Conservation (phyloP, 2,888 invertebrate species). For the Romanomermis culicivorax region DNA sequence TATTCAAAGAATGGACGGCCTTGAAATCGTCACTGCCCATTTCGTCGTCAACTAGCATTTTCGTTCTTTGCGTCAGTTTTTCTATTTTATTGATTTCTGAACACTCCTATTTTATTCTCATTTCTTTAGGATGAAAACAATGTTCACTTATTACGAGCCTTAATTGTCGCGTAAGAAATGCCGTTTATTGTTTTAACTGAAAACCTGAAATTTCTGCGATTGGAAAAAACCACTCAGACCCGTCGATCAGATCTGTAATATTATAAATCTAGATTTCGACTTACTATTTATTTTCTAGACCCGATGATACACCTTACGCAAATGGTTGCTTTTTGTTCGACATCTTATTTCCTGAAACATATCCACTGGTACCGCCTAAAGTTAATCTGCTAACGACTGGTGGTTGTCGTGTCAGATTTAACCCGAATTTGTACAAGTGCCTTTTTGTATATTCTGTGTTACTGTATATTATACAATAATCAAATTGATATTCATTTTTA, state of each 20-base stretch:
- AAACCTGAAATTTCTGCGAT: not conserved
- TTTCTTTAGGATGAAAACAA: constrained; percentile 11
- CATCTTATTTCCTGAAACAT: constrained; percentile 32
- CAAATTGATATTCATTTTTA: not conserved
- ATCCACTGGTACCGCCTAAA: constrained; percentile 32
- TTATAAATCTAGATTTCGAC: not conserved
- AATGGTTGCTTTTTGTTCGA: constrained; percentile 34
- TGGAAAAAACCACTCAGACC: too few relatives aligned
- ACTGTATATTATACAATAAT: too few relatives aligned
- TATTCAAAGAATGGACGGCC: constrained; percentile 20
- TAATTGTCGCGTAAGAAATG: constrained; percentile 16
- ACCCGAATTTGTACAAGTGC: constrained; percentile 32
- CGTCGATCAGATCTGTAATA: too few relatives aligned
- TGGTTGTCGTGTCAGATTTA: constrained; percentile 31
- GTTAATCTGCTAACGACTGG: constrained; percentile 33
- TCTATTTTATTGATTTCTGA: too few relatives aligned
- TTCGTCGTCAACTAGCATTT: constrained; percentile 21
- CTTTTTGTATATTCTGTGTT: not conserved
- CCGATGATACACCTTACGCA: constrained; percentile 24
- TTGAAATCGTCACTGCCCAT: constrained; percentile 22
- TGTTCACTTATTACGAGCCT: constrained; percentile 15
- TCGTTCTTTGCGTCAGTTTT: constrained; percentile 21
- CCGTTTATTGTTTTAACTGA: not conserved
- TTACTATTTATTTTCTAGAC: constrained; percentile 15
- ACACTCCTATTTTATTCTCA: too few relatives aligned